Conservation (phyloP, 2,113 vertebrate genomes). For the Tapirus terrestris region DNA sequence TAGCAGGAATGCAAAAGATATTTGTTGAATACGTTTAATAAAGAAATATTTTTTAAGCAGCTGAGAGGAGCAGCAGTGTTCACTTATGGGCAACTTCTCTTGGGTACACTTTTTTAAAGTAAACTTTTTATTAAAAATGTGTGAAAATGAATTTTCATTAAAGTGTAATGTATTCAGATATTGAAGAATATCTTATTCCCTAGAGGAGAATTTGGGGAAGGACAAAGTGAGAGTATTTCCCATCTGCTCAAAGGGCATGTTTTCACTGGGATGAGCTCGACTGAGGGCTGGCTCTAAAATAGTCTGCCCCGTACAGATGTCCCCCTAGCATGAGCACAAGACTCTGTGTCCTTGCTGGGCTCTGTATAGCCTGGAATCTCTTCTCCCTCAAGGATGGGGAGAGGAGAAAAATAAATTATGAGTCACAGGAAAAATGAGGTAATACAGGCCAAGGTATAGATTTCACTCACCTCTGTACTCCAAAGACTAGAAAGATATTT, state of each 20-base stretch:
- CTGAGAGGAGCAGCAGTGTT: background rate
- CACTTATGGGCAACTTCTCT: background rate
- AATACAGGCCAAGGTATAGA: background rate
- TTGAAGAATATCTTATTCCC: background rate
- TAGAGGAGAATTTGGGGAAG: background rate
- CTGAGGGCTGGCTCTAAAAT: background rate
- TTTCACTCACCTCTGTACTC: background rate
- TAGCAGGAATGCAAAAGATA: background rate
- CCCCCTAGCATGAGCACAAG: background rate
- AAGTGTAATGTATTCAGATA: background rate
- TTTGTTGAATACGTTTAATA: background rate
- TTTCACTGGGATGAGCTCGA: background rate
- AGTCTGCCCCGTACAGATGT: background rate
- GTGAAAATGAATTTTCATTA: background rate
- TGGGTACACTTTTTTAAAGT: background rate
- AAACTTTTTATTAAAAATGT: background rate
- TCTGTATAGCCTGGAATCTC: background rate
- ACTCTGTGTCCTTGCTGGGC: background rate
- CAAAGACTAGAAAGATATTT: background rate
- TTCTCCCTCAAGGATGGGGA: background rate
- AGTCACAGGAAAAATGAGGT: background rate
- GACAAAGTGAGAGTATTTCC: background rate
- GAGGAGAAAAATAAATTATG: background rate
- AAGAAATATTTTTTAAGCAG: background rate
- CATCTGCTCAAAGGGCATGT: background rate